Evolutionary conservation across 2,113 vertebrate genomes (phyloP).

Genomic region (Tringa solitaria): DNA sequence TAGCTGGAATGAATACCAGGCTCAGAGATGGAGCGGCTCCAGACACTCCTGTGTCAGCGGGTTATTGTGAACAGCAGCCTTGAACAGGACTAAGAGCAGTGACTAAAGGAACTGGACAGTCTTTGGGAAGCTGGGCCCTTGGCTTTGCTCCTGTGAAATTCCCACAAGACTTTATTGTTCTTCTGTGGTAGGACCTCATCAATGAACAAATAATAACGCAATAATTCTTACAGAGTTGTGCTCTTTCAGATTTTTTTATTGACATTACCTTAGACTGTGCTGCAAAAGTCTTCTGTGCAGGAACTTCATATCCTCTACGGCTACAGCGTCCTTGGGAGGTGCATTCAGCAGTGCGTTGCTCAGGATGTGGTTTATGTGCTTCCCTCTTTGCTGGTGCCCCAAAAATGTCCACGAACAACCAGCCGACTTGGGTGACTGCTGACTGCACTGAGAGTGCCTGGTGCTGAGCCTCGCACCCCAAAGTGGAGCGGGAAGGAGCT

Average conservation of each 20-base stretch:
- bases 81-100: neutral
- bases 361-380: neutral
- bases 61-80: neutral
- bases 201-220: neutral
- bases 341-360: rapidly evolving
- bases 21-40: neutral
- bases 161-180: neutral
- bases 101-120: neutral
- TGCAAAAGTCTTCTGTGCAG: neutral
- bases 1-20: neutral
- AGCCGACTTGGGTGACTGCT: neutral
- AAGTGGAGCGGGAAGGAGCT: neutral
- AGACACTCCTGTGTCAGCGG: neutral
- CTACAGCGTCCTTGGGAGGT: neutral
- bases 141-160: neutral
- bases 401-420: rapidly evolving
- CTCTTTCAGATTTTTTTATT: neutral
- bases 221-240: neutral
- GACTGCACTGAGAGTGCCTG: too few species aligned
- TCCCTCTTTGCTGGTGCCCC: neutral
- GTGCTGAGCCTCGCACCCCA: neutral
- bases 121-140: neutral
- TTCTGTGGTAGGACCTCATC: neutral
- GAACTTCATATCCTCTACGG: neutral
- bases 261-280: neutral